Conservation (phyloP, 2,888 invertebrate genomes). For the Sinohyriopsis cumingii region DNA sequence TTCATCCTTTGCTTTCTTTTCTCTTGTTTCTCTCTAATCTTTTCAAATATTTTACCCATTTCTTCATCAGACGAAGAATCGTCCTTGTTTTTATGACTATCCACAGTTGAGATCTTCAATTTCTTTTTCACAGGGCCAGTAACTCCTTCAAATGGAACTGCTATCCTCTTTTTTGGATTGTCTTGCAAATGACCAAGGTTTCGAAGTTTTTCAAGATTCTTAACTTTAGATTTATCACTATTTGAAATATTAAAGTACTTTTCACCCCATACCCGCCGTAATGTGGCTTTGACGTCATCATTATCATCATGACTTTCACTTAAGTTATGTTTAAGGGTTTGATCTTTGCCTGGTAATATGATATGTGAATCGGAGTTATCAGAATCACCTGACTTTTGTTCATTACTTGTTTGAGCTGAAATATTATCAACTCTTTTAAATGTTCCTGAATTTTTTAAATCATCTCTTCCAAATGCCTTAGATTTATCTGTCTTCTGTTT, state of each 20-base stretch:
- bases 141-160: not conserved
- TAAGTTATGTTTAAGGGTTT: not conserved
- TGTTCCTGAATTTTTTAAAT: not conserved
- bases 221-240: slow-evolving; percentile 1
- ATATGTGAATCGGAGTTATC: not conserved
- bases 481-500: slow-evolving; percentile 1
- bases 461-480: not conserved
- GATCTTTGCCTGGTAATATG: not conserved
- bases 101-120: not conserved
- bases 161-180: not conserved
- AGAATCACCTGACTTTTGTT: not conserved
- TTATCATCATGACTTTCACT: slow-evolving; percentile 5
- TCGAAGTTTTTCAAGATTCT: not conserved
- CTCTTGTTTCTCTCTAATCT: too few relatives aligned
- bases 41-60: not conserved
- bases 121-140: not conserved
- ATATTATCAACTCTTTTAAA: not conserved
- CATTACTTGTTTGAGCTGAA: not conserved
- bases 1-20: too few relatives aligned
- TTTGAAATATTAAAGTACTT: slow-evolving; percentile 21
- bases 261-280: slow-evolving; percentile 45
- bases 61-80: not conserved
- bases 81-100: not conserved
- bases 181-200: too few relatives aligned
- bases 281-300: slow-evolving; percentile 37